phyloP scores from a whole-genome alignment of 2,888 invertebrate genomes.

The Antitype chi region DNA sequence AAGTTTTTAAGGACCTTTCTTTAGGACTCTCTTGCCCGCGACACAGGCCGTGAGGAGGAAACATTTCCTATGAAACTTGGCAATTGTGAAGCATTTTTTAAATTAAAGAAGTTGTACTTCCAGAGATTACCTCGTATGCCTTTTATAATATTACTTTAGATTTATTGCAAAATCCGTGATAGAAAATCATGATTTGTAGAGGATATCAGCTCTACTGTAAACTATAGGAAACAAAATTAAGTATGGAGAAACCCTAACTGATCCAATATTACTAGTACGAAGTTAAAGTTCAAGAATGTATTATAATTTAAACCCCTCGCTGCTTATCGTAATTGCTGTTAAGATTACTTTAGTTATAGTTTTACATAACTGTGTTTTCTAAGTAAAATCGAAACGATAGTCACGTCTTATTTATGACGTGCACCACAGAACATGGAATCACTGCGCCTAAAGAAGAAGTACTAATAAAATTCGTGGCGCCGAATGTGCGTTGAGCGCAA shows the following conservation, averaged over 20 bases:
- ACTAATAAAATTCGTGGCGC: background rate
- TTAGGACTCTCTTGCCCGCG: background rate
- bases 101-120: background rate
- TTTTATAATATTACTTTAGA: background rate
- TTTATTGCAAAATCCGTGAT: background rate
- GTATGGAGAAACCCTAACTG: background rate
- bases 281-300: constrained; percentile 27
- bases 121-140: too few relatives aligned
- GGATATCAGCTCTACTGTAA: background rate
- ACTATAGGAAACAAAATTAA: background rate
- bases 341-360: background rate
- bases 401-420: constrained; percentile 2
- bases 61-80: background rate
- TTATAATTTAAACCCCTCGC: background rate
- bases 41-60: background rate
- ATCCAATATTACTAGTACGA: background rate
- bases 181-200: background rate
- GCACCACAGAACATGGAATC: background rate
- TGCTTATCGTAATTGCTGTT: constrained; percentile 3
- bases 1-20: background rate
- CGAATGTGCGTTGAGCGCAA: background rate
- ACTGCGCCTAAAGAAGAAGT: background rate
- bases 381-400: background rate
- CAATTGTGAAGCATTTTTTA: background rate
- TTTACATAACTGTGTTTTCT: background rate